These are phyloP conservation scores for Habroteleia sp. DNA, from an alignment of 2,888 invertebrate genomes.

Conservation along the genomic window DNA sequence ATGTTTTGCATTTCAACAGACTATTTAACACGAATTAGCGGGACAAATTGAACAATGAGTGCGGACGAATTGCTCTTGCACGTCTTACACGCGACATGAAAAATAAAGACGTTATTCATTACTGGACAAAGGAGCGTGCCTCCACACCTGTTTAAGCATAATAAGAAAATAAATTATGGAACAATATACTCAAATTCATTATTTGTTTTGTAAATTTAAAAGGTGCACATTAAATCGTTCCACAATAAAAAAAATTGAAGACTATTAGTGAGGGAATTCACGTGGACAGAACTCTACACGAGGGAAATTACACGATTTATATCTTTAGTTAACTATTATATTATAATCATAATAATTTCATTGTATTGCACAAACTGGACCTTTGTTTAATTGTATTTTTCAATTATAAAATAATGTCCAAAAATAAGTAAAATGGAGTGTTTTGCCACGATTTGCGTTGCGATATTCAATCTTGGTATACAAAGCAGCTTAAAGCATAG, in stretches of 20 bases:
- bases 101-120: conserved; percentile 48
- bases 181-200: conserved; percentile 36
- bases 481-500: conserved; percentile 29
- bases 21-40: conserved; percentile 42
- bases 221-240: conserved; percentile 12
- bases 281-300: too few species aligned
- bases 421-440: background rate
- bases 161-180: conserved; percentile 37
- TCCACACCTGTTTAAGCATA: conserved; percentile 40
- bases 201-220: conserved; percentile 25
- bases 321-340: too few species aligned
- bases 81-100: conserved; percentile 52
- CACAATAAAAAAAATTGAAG: background rate
- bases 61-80: conserved; percentile 33
- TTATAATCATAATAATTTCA: too few species aligned
- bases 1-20: conserved; percentile 18
- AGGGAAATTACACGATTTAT: too few species aligned
- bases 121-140: conserved; percentile 27
- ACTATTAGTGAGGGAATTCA: too few species aligned
- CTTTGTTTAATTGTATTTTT: too few species aligned
- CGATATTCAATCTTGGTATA: conserved; percentile 39
- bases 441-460: conserved; percentile 15
- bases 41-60: conserved; percentile 42
- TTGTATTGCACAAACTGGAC: too few species aligned
- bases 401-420: too few species aligned